phyloP scores from a whole-genome alignment of 1,140 invertebrate genomes.

The Melanaphis sacchari region DNA sequence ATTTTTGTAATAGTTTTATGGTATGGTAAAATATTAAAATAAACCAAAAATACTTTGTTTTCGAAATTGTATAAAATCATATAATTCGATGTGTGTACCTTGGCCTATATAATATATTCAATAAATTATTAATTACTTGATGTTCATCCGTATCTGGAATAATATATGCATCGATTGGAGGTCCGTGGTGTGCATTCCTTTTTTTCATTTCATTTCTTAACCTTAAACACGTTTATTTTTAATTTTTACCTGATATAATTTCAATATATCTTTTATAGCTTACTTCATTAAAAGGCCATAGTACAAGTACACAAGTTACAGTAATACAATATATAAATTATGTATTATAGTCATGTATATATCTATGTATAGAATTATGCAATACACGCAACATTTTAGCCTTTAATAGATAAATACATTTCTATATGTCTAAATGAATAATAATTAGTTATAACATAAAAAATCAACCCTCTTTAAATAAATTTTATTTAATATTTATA shows the following conservation, averaged over 20 bases:
- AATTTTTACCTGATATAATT: neutral
- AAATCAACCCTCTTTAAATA: neutral
- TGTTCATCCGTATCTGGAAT: slow-evolving; percentile 81
- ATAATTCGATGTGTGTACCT: neutral
- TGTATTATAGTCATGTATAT: too few species aligned
- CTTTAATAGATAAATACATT: neutral
- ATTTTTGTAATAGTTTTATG: neutral
- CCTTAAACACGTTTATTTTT: slow-evolving; percentile 31
- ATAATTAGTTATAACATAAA: neutral
- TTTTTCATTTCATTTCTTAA: slow-evolving; percentile 74
- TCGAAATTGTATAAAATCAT: neutral
- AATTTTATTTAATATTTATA: neutral
- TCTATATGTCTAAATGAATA: neutral
- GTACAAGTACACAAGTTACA: neutral
- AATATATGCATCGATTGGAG: slow-evolving; percentile 76
- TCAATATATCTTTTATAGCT: neutral
- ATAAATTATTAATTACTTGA: slow-evolving; percentile 67
- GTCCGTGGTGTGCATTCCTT: slow-evolving; percentile 69
- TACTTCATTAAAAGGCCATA: neutral
- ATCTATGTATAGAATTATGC: too few species aligned
- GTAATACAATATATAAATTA: too few species aligned
- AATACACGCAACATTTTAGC: too few species aligned
- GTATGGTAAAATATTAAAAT: too few species aligned
- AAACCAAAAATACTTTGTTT: too few species aligned
- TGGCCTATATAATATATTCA: neutral